Conservation (phyloP, 2,797 vertebrate genomes). For the Tapirus indicus region DNA sequence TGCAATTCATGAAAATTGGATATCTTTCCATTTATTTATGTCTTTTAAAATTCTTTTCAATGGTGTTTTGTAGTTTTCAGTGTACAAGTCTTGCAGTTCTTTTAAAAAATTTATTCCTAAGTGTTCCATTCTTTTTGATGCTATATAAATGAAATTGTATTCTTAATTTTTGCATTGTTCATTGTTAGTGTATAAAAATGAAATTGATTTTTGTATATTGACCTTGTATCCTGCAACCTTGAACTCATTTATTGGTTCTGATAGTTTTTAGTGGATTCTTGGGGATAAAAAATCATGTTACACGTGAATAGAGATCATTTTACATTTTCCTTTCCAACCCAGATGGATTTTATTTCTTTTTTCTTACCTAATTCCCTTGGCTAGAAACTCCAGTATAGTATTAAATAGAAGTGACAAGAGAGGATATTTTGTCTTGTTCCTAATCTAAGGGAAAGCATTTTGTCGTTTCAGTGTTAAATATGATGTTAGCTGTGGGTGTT, state of each 20-base stretch:
- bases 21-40: neutral
- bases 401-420: neutral
- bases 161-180: neutral
- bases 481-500: neutral
- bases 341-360: neutral
- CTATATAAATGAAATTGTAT: neutral
- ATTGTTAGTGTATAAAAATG: neutral
- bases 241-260: neutral
- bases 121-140: neutral
- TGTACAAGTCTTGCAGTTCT: neutral
- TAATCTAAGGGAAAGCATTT: neutral
- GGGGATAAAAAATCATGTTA: neutral
- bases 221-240: neutral
- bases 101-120: neutral
- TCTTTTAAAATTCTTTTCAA: neutral
- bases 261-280: neutral
- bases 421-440: neutral
- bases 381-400: neutral
- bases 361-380: neutral
- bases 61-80: neutral
- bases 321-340: neutral
- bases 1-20: neutral
- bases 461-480: neutral
- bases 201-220: neutral
- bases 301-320: neutral